Evolutionary conservation across 2,797 vertebrate species (phyloP).

Genomic region (Sciaenops ocellatus): DNA sequence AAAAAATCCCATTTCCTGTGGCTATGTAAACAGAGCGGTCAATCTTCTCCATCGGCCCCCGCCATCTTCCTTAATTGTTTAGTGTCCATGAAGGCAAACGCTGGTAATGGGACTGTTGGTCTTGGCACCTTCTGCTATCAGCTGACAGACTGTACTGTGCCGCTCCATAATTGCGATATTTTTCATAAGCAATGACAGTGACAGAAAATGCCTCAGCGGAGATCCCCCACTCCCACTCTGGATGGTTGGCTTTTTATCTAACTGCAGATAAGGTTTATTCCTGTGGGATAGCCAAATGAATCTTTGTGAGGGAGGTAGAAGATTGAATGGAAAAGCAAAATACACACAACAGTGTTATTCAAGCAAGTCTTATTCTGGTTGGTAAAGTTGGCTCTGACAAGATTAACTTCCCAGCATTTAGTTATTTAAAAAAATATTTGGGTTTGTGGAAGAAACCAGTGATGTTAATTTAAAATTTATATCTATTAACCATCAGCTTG

Average conservation of each 20-base stretch:
- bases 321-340: not conserved
- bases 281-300: constrained; percentile 4
- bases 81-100: constrained; percentile 39
- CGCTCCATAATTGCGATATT: constrained; percentile 48
- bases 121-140: constrained; percentile 29
- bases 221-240: not conserved
- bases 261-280: constrained; percentile 27
- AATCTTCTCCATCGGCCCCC: constrained; percentile 12
- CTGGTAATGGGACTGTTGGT: constrained; percentile 37
- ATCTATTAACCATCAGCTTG: not conserved
- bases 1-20: constrained; percentile 17
- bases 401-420: not conserved
- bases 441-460: not conserved
- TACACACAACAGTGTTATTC: not conserved
- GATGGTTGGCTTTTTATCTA: constrained; percentile 30
- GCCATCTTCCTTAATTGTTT: constrained; percentile 40
- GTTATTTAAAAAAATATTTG: not conserved
- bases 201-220: constrained; percentile 28
- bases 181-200: constrained; percentile 39
- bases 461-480: not conserved
- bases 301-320: not conserved
- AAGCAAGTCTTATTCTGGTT: not conserved
- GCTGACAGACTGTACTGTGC: constrained; percentile 44
- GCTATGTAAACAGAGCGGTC: constrained; percentile 16
- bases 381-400: not conserved